Percentiles rank a stretch among this genome's conserved stretches.
Evolutionary conservation across 2,888 invertebrate genomes (phyloP).

Genomic region (Cryptocheilus praepositus): DNA sequence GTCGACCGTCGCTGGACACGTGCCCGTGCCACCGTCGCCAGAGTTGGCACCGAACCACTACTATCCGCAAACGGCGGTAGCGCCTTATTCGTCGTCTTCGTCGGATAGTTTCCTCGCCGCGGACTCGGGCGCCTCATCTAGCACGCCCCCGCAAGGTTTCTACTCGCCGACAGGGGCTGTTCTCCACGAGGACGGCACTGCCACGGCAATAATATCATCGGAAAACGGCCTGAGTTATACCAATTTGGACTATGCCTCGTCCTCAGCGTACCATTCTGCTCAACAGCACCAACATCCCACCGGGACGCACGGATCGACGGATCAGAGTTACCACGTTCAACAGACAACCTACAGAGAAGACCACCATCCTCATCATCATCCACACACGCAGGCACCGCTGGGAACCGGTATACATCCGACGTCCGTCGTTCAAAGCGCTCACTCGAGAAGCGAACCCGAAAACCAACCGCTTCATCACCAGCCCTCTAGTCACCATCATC

Average conservation of each 20-base stretch:
- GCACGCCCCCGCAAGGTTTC: slow-evolving; percentile 66
- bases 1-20: slow-evolving; percentile 74
- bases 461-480: slow-evolving; percentile 64
- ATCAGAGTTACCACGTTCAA: slow-evolving; percentile 77
- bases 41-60: slow-evolving; percentile 68
- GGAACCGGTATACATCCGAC: slow-evolving; percentile 50
- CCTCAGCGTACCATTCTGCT: slow-evolving; percentile 62
- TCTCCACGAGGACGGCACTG: slow-evolving; percentile 71
- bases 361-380: slow-evolving; percentile 72
- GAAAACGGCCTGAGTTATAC: slow-evolving; percentile 93
- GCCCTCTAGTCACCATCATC: slow-evolving; percentile 73
- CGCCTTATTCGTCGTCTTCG: slow-evolving; percentile 71
- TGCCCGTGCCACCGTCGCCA: slow-evolving; percentile 75
- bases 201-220: slow-evolving; percentile 85
- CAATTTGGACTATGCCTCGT: slow-evolving; percentile 86
- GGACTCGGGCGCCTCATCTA: slow-evolving; percentile 63
- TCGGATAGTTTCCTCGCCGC: slow-evolving; percentile 69
- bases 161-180: slow-evolving; percentile 70
- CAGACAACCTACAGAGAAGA: slow-evolving; percentile 69
- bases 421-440: slow-evolving; percentile 52
- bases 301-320: slow-evolving; percentile 56
- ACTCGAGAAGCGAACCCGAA: slow-evolving; percentile 60
- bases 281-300: slow-evolving; percentile 48
- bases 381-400: slow-evolving; percentile 63
- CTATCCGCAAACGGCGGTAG: slow-evolving; percentile 67